Evolutionary conservation across 2,888 invertebrate species (phyloP), one percentile per base, ranked within the genome.

Genomic region (Drosophila siamana): DNA sequence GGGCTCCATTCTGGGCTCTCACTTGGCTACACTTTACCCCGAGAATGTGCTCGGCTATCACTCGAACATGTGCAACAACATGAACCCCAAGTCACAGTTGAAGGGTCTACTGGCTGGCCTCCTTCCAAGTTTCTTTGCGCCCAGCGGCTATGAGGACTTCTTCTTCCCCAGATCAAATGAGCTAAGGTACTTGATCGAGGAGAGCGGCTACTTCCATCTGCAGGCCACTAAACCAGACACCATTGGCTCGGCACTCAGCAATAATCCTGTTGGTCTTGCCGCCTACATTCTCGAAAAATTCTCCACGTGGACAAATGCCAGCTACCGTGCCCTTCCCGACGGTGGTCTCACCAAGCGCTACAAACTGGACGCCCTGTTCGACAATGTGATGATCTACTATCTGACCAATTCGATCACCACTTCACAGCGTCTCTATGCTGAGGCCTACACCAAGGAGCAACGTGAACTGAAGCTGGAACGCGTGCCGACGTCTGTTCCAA

Each of bases 221-320:
- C 98, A 98, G 89, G 94, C 96, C 0, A 97, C 97, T 0, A 98
- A 97, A 90, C 98, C 98, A 11, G 98, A 98, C 86, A 97, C 97
- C 0, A 92, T 97, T 74, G 97, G 97, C 15, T 76, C 74, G 0
- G 90, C 80, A 0, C 68, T 92, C 6, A 86, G 86, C n/a, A 78
- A 87, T 41, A 92, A 91, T 79, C 98, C 98, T 0, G 94, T 95
- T 0, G 98, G 97, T 0, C 92, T 98, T 63, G 97, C 97, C 0
- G 96, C 96, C 0, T 98, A 98, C 86, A 96, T 98, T 55, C 91
- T 98, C 9, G 98, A 98, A 86, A 98, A 98, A 91, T 98, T 97
- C 92, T 94, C 93, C 87, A 95, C 85, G 5, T 96, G 92, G 95
- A 96, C 93, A 91, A 96, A 93, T 91, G 95, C 80, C 0, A 89